A percentile compares a stretch with the other conserved stretches of the same genome.
Conservation (phyloP, 2,888 invertebrate genomes). For the Lasioglossum oenotherae region DNA sequence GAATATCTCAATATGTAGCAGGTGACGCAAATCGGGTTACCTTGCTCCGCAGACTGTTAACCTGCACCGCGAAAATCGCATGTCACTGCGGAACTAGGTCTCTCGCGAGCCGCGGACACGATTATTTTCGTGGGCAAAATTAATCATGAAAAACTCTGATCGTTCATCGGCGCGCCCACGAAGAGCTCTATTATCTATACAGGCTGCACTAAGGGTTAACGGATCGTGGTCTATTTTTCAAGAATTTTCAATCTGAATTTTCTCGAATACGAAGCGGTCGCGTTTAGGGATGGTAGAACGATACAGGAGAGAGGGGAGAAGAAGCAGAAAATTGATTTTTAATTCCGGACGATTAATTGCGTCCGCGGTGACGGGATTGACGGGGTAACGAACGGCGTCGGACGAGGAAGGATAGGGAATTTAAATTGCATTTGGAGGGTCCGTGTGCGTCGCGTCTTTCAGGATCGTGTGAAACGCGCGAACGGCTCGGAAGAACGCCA, state of each 20-base stretch:
- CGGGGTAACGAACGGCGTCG: neutral
- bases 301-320: no score
- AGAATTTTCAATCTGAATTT: no score
- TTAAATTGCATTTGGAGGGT: conserved; percentile 2
- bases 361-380: neutral
- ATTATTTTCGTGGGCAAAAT: conserved; percentile 27
- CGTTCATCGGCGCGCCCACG: neutral
- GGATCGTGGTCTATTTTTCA: no score
- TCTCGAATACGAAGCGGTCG: no score
- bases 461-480: neutral
- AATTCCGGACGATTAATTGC: neutral
- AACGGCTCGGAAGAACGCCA: conserved; percentile 19
- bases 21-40: conserved; percentile 39
- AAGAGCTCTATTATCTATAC: neutral
- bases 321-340: neutral
- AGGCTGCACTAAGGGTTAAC: no score
- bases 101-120: conserved; percentile 29
- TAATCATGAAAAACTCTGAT: conserved; percentile 11
- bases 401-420: neutral
- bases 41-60: conserved; percentile 3
- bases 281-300: no score
- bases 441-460: neutral
- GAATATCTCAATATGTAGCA: conserved; percentile 9
- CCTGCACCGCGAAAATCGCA: conserved; percentile 31
- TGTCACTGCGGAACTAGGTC: conserved; percentile 37